Base-by-base conservation (phyloP, 2,113 vertebrate genomes). In the Limanda limanda region DNA sequence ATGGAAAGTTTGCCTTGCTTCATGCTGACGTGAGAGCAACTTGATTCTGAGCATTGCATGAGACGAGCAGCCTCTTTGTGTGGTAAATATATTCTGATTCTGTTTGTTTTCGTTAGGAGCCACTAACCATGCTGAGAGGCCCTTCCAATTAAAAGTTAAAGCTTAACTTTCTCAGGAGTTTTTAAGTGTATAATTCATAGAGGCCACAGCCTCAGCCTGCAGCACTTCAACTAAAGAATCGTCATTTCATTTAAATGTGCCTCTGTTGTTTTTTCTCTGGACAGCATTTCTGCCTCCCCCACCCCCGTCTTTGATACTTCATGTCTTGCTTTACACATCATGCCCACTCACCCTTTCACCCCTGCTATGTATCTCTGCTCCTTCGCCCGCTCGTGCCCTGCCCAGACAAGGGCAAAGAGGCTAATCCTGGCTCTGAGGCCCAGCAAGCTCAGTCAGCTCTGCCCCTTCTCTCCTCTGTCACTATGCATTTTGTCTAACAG, bases 351-450 rank as follows among this genome's bases (percentile, higher is more conserved):
- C 68, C 59, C 75, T 86, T 80, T 74, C 42, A 31, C 71, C 68
- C 82, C 55, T 45, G n/a, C 68, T 52, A 71, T 17, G 61, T 24
- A 51, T 81, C 82, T 66, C 62, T 84, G 57, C 78, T 64, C 63
- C 70, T 65, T 74, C 1, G 55, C 62, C 68, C 75, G 63, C 75
- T 75, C 71, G 40, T 79, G 79, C 76, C 65, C 81, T 76, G 62
- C 71, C 62, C 74, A 81, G 80, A 86, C 86, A 84, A 86, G 87
- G 90, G 72, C 84, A 81, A 80, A 89, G 72, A 85, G 80, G 91
- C 81, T 92, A 91, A 93, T 92, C 86, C 84, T 89, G 81, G 75
- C 86, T 85, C 76, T 73, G 73, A 90, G 82, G 85, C 82, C 76
- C 80, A 75, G 77, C 69, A 17, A 81, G 81, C 87, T 84, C 81